Evolutionary conservation across 2,113 vertebrate species (phyloP).

Genomic region (Phodopus roborovskii): DNA sequence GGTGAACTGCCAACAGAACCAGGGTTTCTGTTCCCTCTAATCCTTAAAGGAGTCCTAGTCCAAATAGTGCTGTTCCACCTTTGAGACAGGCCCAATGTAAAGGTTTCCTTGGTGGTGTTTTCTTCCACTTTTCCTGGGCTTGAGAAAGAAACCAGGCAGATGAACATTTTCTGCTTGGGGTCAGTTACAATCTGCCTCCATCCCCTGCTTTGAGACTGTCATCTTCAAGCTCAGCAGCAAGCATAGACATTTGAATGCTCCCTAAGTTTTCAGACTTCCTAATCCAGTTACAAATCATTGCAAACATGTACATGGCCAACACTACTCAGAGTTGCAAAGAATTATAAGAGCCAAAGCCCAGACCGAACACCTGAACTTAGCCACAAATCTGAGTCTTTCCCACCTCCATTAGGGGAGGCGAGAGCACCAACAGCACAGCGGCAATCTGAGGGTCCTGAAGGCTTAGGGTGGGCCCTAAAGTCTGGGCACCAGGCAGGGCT

Average conservation of each 20-base stretch:
- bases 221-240: constrained; percentile 56
- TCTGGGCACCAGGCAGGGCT: constrained; percentile 11
- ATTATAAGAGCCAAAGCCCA: constrained; percentile 25
- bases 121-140: constrained; percentile 43
- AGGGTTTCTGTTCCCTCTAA: constrained; percentile 36
- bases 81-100: constrained; percentile 34
- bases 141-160: constrained; percentile 47
- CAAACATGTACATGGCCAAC: not conserved
- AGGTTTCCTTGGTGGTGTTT: constrained; percentile 11
- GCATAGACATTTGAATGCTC: not conserved
- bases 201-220: constrained; percentile 37
- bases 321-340: not conserved
- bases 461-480: not conserved
- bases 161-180: constrained; percentile 17
- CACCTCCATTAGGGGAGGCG: not conserved
- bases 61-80: constrained; percentile 7
- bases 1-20: constrained; percentile 40
- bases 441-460: not conserved
- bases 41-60: constrained; percentile 41
- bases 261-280: not conserved
- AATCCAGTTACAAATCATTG: not conserved
- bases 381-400: not conserved
- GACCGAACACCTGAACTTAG: constrained; percentile 9
- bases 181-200: not conserved
- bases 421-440: not conserved